These are phyloP conservation scores for Machaerirhynchus nigripectus DNA, from an alignment of 2,113 vertebrate genomes.

Conservation along the genomic window DNA sequence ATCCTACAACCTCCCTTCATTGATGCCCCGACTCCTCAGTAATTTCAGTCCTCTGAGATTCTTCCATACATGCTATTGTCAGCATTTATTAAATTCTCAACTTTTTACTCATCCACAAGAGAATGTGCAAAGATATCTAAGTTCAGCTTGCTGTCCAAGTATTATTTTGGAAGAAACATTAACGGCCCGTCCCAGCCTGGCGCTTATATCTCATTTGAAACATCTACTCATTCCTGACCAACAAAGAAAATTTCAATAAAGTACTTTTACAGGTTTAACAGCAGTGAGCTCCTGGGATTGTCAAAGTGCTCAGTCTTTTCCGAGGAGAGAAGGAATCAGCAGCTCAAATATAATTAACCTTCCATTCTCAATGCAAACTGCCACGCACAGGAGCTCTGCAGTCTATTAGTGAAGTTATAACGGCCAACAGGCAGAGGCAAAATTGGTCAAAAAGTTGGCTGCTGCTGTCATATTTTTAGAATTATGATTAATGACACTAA, in stretches of 20 bases:
- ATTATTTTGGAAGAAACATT: slow-evolving; percentile 74
- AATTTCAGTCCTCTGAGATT: slow-evolving; percentile 11
- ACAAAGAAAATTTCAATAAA: slow-evolving; percentile 86
- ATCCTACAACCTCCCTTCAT: not conserved
- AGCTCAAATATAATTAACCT: slow-evolving; percentile 97
- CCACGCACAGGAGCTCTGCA: slow-evolving; percentile 77
- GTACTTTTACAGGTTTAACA: slow-evolving; percentile 82
- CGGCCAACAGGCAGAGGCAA: slow-evolving; percentile 80
- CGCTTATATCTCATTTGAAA: slow-evolving; percentile 76
- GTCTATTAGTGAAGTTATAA: slow-evolving; percentile 84
- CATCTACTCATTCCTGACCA: slow-evolving; percentile 86
- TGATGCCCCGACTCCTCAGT: not conserved
- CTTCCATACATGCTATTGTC: slow-evolving; percentile 26
- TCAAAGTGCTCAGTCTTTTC: slow-evolving; percentile 81
- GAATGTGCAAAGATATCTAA: slow-evolving; percentile 57
- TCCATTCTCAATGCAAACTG: slow-evolving; percentile 88
- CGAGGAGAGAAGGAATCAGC: slow-evolving; percentile 83
- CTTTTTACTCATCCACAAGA: slow-evolving; percentile 51
- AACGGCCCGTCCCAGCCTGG: slow-evolving; percentile 70
- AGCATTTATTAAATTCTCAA: slow-evolving; percentile 60
- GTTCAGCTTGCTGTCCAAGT: slow-evolving; percentile 65
- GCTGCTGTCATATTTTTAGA: slow-evolving; percentile 84
- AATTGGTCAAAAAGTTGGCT: slow-evolving; percentile 83
- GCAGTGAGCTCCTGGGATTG: slow-evolving; percentile 76
- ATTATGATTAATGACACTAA: slow-evolving; percentile 94